Evolutionary conservation across 1,140 invertebrate genomes (phyloP).

Genomic region (Trachymyrmex cornetzi): DNA sequence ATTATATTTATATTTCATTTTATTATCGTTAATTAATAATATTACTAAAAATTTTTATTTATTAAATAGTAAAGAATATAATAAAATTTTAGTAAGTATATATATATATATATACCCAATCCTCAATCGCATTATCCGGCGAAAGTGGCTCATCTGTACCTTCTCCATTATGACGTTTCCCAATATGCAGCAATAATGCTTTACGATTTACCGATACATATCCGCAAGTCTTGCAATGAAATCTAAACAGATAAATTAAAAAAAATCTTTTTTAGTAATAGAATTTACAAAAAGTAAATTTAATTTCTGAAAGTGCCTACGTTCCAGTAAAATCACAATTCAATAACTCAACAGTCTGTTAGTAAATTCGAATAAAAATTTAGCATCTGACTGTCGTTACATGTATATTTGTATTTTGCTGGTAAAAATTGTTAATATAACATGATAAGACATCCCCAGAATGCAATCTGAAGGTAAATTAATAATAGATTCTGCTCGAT

Average conservation of each 20-base stretch:
- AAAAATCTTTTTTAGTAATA: background rate
- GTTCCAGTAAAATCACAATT: background rate
- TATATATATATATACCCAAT: constrained; percentile 83
- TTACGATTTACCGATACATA: constrained; percentile 79
- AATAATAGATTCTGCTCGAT: background rate
- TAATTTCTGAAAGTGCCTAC: background rate
- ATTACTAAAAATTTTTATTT: background rate
- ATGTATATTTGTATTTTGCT: background rate
- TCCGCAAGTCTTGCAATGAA: constrained; percentile 81
- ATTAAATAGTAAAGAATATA: background rate
- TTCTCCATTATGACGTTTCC: constrained; percentile 78
- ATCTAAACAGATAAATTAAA: constrained; percentile 65
- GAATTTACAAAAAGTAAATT: background rate
- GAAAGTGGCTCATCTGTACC: constrained; percentile 72
- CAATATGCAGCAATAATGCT: constrained; percentile 79
- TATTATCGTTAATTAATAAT: background rate
- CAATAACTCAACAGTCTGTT: background rate
- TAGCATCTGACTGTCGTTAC: background rate
- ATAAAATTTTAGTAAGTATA: background rate
- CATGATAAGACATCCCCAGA: background rate
- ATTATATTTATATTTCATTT: background rate
- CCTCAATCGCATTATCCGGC: constrained; percentile 80
- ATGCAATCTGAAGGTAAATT: background rate
- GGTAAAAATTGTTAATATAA: background rate
- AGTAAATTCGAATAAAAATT: background rate